Conservation (phyloP, 2,113 vertebrate genomes). For the Corythornis madagascariensis region DNA sequence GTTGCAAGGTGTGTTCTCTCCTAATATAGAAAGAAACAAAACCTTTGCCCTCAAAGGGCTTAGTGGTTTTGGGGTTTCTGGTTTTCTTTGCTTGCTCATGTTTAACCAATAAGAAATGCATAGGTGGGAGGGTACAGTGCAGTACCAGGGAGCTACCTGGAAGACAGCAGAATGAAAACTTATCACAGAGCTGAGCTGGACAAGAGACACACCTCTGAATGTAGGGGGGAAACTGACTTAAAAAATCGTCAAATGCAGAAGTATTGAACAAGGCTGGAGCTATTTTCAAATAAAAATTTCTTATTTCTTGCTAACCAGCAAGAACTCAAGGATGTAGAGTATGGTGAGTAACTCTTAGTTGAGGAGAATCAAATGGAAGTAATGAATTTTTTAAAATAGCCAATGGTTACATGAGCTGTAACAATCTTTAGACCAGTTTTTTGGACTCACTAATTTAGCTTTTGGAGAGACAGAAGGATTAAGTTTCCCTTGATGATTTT, state of each 20-base stretch:
- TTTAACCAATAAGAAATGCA: background rate
- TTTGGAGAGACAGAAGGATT: background rate
- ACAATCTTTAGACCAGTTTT: background rate
- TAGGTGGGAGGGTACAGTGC: background rate
- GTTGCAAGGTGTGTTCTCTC: background rate
- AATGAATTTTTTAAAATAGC: background rate
- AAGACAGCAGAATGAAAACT: background rate
- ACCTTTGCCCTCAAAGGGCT: background rate
- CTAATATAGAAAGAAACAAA: background rate
- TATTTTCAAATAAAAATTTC: background rate
- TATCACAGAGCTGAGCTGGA: background rate
- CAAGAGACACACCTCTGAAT: background rate
- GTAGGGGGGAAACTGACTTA: background rate
- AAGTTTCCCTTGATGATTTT: background rate
- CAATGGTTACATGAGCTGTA: background rate
- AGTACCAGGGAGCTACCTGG: background rate
- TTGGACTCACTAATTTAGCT: background rate
- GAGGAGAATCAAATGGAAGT: background rate
- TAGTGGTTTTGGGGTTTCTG: fast-evolving
- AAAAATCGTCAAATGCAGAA: background rate
- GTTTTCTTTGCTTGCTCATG: background rate
- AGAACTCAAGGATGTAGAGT: background rate
- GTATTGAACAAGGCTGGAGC: background rate
- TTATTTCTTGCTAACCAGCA: background rate
- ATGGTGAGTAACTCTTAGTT: background rate